phyloP scores from a whole-genome alignment of 92 coral and sea anemone genomes.

The Diadumene lineata region DNA sequence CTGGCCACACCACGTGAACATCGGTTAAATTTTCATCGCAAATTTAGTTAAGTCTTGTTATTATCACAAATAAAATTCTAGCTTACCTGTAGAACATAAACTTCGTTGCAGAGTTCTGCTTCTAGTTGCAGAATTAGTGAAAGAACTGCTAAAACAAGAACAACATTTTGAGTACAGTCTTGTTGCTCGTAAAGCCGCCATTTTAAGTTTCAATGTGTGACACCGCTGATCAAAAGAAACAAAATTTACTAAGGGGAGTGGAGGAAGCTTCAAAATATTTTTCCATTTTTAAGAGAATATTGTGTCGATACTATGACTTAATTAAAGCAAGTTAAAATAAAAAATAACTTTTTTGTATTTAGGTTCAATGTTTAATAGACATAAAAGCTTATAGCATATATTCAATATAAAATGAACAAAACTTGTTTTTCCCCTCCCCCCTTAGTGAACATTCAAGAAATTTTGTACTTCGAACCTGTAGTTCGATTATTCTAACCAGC shows the following conservation, averaged over 20 bases:
- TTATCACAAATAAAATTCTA: background rate
- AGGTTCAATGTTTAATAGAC: too few species aligned
- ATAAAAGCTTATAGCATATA: too few species aligned
- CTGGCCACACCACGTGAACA: too few species aligned
- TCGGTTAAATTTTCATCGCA: background rate
- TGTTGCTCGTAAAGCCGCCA: conserved; percentile 38
- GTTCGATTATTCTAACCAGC: too few species aligned
- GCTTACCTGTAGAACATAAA: conserved; percentile 26
- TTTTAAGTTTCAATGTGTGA: conserved; percentile 29
- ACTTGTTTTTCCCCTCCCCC: background rate
- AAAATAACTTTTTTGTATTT: too few species aligned
- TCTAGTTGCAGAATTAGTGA: conserved; percentile 5
- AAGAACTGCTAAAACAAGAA: conserved; percentile 27
- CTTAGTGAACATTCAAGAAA: background rate
- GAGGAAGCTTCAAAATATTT: too few species aligned
- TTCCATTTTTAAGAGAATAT: too few species aligned
- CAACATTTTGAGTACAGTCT: conserved; percentile 8
- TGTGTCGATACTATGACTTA: too few species aligned
- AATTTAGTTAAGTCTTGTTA: background rate
- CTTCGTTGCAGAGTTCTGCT: background rate
- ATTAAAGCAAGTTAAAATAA: too few species aligned
- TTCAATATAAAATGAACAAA: too few species aligned
- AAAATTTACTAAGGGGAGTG: background rate
- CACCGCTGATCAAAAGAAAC: conserved; percentile 28
- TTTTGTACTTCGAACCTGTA: background rate